These are phyloP conservation scores for Okapia johnstoni DNA, from an alignment of 2,113 vertebrate genomes.

Conservation along the genomic window DNA sequence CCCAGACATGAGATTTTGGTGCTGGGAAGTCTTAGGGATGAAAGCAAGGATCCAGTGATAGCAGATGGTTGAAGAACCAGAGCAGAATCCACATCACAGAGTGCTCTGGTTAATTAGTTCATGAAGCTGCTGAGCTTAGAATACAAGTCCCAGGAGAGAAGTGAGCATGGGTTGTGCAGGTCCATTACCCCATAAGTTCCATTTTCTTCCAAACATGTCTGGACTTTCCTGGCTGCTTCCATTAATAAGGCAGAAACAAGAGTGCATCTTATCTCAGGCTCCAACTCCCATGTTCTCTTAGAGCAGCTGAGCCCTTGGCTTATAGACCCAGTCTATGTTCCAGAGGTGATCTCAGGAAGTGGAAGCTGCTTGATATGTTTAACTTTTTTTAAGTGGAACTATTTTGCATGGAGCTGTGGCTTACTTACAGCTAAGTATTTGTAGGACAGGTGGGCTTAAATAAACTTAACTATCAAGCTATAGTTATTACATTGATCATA, in stretches of 20 bases:
- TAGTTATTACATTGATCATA: neutral
- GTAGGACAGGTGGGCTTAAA: neutral
- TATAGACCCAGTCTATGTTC: neutral
- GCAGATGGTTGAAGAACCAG: neutral
- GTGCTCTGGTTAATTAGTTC: neutral
- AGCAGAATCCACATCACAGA: neutral
- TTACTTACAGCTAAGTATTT: neutral
- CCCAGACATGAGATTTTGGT: neutral
- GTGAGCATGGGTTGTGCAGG: neutral
- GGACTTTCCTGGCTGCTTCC: neutral
- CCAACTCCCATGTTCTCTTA: neutral
- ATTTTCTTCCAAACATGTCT: neutral
- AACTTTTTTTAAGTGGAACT: neutral
- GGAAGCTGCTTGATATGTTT: neutral
- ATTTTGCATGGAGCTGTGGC: neutral
- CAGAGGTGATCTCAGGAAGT: neutral
- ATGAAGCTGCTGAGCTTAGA: neutral
- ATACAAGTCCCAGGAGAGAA: neutral
- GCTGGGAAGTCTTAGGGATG: neutral
- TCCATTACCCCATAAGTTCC: too few relatives aligned
- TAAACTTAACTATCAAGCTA: neutral
- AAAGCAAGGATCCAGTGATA: neutral
- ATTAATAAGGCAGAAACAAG: neutral
- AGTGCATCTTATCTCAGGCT: neutral
- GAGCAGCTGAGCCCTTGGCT: neutral